Evolutionary conservation across 2,113 vertebrate species (phyloP).

Genomic region (Symphodus melops): DNA sequence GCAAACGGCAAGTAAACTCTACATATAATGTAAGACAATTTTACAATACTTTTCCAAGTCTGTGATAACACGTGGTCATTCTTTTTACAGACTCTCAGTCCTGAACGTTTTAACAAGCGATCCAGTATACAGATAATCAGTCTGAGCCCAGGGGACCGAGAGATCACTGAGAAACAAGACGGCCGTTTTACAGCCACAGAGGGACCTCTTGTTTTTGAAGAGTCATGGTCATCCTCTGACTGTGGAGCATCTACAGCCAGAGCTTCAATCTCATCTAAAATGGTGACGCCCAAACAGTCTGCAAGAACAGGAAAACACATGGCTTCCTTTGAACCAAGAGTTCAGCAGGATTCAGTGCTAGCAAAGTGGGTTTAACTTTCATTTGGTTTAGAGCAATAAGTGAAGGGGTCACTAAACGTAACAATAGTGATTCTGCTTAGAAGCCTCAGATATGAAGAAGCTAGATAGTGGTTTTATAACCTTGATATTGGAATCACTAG

Average conservation of each 20-base stretch:
- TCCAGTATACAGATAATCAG: conserved; percentile 35
- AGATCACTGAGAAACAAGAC: conserved; percentile 26
- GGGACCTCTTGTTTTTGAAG: conserved; percentile 70
- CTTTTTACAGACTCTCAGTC: conserved; percentile 75
- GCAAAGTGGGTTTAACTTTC: conserved; percentile 80
- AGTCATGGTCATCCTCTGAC: conserved; percentile 84
- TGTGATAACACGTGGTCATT: not conserved
- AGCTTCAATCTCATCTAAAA: conserved; percentile 23
- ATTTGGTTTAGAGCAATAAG: not conserved
- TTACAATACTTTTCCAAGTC: not conserved
- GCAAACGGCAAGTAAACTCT: conserved; percentile 53
- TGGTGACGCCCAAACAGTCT: conserved; percentile 14
- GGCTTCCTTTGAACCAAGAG: conserved; percentile 17
- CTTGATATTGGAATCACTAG: not conserved
- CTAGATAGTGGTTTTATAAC: not conserved
- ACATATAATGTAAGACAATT: not conserved
- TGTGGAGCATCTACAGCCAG: conserved; percentile 57
- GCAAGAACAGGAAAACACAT: conserved; percentile 22
- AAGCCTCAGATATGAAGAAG: not conserved
- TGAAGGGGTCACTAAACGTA: not conserved
- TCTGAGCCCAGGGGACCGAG: conserved; percentile 30
- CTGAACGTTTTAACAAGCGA: conserved; percentile 49
- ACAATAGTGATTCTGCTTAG: not conserved
- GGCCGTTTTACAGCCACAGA: conserved; percentile 10
- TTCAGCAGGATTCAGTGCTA: conserved; percentile 80